A percentile compares a stretch with the other conserved stretches of the same genome.
phyloP scores from a whole-genome alignment of 2,888 invertebrate species.

The Macrosoma leucophasiata region DNA sequence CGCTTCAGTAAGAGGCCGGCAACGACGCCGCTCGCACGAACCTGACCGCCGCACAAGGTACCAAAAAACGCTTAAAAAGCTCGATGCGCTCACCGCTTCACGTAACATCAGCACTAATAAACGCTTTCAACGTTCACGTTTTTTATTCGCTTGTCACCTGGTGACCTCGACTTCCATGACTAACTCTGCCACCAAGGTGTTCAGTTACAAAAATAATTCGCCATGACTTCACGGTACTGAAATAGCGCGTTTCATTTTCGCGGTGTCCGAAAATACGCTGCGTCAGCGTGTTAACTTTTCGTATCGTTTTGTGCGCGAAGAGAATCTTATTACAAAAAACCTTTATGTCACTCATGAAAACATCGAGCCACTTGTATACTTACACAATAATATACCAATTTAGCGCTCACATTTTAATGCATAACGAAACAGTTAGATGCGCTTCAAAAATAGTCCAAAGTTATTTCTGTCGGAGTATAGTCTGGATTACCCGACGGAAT shows the following conservation, averaged over 20 bases:
- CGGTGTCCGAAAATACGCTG: conserved; percentile 27
- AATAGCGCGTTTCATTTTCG: conserved; percentile 52
- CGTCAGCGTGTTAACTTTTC: conserved; percentile 19
- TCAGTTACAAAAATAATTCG: conserved; percentile 62
- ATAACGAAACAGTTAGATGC: too few species aligned
- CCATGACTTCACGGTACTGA: conserved; percentile 63
- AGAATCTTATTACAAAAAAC: too few species aligned
- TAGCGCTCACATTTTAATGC: background rate
- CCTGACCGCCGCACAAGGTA: conserved; percentile 71
- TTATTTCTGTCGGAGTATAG: conserved; percentile 42
- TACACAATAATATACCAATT: background rate
- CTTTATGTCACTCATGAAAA: too few species aligned
- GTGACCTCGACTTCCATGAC: conserved; percentile 54
- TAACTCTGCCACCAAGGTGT: conserved; percentile 57
- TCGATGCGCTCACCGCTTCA: conserved; percentile 44
- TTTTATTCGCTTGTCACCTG: conserved; percentile 53
- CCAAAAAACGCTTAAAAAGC: conserved; percentile 35
- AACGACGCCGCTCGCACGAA: conserved; percentile 71
- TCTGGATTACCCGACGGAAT: conserved; percentile 47
- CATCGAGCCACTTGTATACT: too few species aligned
- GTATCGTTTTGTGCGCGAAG: too few species aligned
- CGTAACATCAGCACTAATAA: conserved; percentile 65
- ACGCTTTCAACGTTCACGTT: conserved; percentile 47
- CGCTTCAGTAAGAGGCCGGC: conserved; percentile 67
- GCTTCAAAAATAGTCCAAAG: conserved; percentile 35